A percentile compares a stretch with the other conserved stretches of the same genome.
These are phyloP conservation scores for Danaus plexippus DNA, from an alignment of 1,140 invertebrate genomes.

Conservation along the genomic window DNA sequence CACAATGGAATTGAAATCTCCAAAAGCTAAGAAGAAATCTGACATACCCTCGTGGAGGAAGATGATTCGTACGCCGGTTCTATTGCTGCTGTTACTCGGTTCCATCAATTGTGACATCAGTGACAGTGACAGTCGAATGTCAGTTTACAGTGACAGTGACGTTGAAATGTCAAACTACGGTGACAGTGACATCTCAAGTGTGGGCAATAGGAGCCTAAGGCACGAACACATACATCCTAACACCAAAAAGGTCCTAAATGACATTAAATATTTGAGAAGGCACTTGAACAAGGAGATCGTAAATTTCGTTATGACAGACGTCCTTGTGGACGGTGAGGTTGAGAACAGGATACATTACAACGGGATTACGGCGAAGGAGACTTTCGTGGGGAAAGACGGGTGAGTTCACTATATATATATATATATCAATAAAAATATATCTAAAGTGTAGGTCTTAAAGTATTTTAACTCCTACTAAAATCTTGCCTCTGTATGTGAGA, in stretches of 20 bases:
- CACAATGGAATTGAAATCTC: no score
- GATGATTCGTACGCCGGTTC: no score
- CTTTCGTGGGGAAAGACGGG: constrained; percentile 69
- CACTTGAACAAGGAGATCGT: constrained; percentile 57
- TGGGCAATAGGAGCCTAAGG: constrained; percentile 15
- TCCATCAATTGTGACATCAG: constrained; percentile 45
- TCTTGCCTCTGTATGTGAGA: no score
- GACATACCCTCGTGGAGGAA: no score
- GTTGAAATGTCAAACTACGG: constrained; percentile 13
- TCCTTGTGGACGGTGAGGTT: constrained; percentile 75
- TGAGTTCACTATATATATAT: constrained; percentile 36
- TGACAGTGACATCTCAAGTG: constrained; percentile 1
- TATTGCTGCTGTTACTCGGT: no score
- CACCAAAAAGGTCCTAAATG: constrained; percentile 33
- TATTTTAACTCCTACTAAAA: no score
- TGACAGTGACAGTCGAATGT: constrained; percentile 20
- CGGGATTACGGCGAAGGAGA: constrained; percentile 77
- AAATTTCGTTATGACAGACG: constrained; percentile 75
- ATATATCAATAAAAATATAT: no score
- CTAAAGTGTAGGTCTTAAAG: no score
- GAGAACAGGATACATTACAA: constrained; percentile 75
- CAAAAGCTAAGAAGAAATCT: no score
- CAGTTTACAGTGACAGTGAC: constrained; percentile 21
- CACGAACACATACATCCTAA: constrained; percentile 15
- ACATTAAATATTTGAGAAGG: constrained; percentile 52